Evolutionary conservation across 2,888 invertebrate genomes (phyloP).

Genomic region (Eucera pruinosa): DNA sequence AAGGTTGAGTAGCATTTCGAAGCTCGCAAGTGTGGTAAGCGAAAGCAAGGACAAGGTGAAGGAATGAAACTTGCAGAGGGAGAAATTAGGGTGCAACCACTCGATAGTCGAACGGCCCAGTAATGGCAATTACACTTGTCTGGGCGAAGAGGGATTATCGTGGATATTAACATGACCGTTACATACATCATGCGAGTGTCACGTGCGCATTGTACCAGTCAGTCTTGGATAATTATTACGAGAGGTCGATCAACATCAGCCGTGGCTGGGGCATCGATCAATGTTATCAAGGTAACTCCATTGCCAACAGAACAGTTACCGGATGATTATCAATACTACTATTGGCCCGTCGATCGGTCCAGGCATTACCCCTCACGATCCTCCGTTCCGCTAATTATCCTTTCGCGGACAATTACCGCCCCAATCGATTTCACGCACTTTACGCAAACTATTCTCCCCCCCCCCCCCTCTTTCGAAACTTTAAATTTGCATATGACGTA

Average conservation of each 20-base stretch:
- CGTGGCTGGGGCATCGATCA: conserved; percentile 64
- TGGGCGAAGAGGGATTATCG: conserved; percentile 55
- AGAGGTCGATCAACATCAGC: conserved; percentile 69
- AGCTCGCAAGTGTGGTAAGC: too few relatives aligned
- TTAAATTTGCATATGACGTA: neutral
- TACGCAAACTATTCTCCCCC: neutral
- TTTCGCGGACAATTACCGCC: conserved; percentile 64
- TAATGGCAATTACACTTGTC: conserved; percentile 40
- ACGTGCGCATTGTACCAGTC: conserved; percentile 65
- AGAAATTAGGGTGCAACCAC: neutral
- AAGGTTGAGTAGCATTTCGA: too few relatives aligned
- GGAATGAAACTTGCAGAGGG: neutral
- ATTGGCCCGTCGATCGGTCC: conserved; percentile 56
- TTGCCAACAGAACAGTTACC: conserved; percentile 70
- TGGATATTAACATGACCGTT: conserved; percentile 70
- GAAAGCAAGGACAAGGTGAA: too few relatives aligned
- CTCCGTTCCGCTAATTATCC: conserved; percentile 64
- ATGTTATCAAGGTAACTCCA: conserved; percentile 68
- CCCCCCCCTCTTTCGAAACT: neutral
- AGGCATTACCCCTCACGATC: conserved; percentile 42
- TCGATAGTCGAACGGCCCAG: conserved; percentile 4
- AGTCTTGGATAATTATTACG: conserved; percentile 72
- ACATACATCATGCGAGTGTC: conserved; percentile 68
- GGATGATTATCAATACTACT: conserved; percentile 66
- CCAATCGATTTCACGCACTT: conserved; percentile 21